These are phyloP conservation scores for Drosophila rellima DNA, from an alignment of 2,888 invertebrate genomes.

Conservation along the genomic window DNA sequence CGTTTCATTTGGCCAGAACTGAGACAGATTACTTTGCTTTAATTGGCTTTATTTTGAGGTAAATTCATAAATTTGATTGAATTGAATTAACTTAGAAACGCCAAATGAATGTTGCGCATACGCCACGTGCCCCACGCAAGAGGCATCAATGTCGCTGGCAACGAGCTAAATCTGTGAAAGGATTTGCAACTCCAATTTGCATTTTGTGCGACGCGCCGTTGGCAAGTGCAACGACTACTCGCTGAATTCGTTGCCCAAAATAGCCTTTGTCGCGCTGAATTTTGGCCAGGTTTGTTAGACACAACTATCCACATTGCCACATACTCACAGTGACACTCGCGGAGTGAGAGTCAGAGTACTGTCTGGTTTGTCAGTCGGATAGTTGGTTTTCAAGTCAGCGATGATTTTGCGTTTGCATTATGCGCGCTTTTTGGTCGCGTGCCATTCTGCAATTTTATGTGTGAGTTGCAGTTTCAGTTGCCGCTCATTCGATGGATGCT, in stretches of 20 bases:
- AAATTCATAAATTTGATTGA: neutral
- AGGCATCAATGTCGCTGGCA: constrained; percentile 24
- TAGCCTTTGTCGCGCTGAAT: constrained; percentile 37
- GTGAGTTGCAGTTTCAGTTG: constrained; percentile 9
- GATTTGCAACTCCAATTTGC: constrained; percentile 48
- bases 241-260: constrained; percentile 8
- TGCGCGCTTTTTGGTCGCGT: constrained; percentile 38
- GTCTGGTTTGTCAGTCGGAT: constrained; percentile 31
- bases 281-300: constrained; percentile 52
- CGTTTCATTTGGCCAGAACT: neutral
- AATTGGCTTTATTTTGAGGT: neutral
- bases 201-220: constrained; percentile 28
- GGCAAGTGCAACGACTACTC: neutral
- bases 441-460: constrained; percentile 39
- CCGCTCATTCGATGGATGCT: constrained; percentile 5
- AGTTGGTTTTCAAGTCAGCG: constrained; percentile 45
- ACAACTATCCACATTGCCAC: constrained; percentile 26
- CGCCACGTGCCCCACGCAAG: constrained; percentile 29
- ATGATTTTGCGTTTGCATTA: constrained; percentile 56
- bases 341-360: neutral
- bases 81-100: too few relatives aligned
- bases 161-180: constrained; percentile 40
- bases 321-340: constrained; percentile 5
- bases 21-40: neutral
- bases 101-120: constrained; percentile 42